phyloP scores from a whole-genome alignment of 1,140 invertebrate genomes.

The Catajapyx aquilonaris region DNA sequence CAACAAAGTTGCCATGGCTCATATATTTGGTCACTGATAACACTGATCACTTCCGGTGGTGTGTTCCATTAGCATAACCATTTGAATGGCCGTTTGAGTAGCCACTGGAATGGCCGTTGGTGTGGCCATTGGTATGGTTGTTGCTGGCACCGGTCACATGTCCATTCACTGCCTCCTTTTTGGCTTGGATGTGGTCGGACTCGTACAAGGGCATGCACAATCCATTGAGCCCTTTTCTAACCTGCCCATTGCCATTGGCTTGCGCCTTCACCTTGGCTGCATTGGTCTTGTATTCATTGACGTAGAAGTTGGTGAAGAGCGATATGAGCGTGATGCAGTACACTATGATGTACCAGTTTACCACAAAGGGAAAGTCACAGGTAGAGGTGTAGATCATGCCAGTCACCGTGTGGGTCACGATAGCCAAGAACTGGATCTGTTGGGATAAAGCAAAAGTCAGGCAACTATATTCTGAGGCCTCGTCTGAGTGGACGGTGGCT shows the following conservation, averaged over 20 bases:
- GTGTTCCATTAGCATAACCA: neutral
- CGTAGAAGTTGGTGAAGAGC: constrained; percentile 27
- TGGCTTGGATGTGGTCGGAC: neutral
- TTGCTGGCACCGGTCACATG: neutral
- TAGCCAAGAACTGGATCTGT: constrained; percentile 15
- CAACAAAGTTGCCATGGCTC: too few relatives aligned
- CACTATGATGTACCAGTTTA: constrained; percentile 17
- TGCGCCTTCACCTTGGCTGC: neutral
- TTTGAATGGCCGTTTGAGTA: neutral
- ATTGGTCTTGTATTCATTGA: constrained; percentile 19
- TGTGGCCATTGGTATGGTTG: neutral
- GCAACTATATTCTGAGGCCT: constrained; percentile 2
- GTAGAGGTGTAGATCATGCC: constrained; percentile 11
- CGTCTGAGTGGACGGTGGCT: constrained; percentile 9
- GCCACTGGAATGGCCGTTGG: neutral
- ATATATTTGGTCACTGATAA: too few relatives aligned
- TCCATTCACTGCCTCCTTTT: neutral
- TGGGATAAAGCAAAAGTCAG: constrained; percentile 5
- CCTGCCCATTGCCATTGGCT: neutral
- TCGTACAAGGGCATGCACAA: neutral
- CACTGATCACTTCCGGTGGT: too few relatives aligned
- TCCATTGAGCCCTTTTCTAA: neutral
- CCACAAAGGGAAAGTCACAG: constrained; percentile 21
- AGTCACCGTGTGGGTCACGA: constrained; percentile 12
- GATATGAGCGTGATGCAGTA: constrained; percentile 22